phyloP scores from a whole-genome alignment of 2,113 vertebrate genomes.

The Amblyornis subalaris region DNA sequence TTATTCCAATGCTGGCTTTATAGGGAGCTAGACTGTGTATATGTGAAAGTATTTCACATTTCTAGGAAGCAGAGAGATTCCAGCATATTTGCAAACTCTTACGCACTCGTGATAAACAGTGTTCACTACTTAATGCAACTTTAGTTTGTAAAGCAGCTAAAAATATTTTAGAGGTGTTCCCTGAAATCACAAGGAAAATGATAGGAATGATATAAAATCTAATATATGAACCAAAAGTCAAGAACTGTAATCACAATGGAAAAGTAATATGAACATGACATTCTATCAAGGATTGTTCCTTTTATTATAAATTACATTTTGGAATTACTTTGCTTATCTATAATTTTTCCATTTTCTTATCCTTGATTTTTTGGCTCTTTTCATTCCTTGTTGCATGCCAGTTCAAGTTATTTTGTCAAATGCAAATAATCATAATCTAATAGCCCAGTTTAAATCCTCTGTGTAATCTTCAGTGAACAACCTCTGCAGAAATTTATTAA shows the following conservation, averaged over 20 bases:
- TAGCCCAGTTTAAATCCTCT: conserved; percentile 1
- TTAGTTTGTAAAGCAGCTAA: neutral
- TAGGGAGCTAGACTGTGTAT: neutral
- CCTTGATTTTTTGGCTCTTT: neutral
- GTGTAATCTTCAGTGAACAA: neutral
- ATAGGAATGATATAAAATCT: neutral
- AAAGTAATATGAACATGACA: neutral
- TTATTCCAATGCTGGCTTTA: neutral
- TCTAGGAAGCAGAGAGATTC: neutral
- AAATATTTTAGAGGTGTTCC: neutral
- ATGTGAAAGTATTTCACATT: neutral
- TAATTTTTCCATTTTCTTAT: neutral
- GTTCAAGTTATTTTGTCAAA: conserved; percentile 6
- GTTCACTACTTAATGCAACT: neutral
- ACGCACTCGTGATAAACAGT: neutral
- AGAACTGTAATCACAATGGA: neutral
- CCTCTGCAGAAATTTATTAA: neutral
- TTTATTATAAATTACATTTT: neutral
- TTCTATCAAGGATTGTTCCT: conserved; percentile 5
- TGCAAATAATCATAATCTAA: neutral
- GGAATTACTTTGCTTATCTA: neutral
- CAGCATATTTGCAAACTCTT: neutral
- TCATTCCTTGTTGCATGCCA: neutral
- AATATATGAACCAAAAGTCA: neutral
- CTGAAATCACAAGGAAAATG: neutral